phyloP scores from a whole-genome alignment of 2,797 vertebrate genomes.

The Acanthiza pusilla region DNA sequence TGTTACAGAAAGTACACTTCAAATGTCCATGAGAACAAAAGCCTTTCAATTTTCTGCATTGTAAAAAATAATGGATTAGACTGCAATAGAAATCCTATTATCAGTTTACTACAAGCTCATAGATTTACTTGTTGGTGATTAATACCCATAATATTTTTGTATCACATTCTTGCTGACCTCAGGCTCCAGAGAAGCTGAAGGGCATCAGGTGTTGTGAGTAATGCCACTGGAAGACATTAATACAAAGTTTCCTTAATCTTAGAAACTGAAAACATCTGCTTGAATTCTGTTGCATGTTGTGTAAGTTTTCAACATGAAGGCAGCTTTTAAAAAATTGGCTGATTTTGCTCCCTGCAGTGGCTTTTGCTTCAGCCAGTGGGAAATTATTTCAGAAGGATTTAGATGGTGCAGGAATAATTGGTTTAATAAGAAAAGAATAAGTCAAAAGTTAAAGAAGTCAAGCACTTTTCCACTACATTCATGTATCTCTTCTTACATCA shows the following conservation, averaged over 20 bases:
- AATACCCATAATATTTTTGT: background rate
- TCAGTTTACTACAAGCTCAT: background rate
- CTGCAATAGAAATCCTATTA: background rate
- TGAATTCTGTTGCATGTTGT: background rate
- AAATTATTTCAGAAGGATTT: background rate
- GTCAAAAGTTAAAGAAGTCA: background rate
- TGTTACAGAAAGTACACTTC: background rate
- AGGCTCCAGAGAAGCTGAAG: background rate
- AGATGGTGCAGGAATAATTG: background rate
- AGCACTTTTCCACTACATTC: background rate
- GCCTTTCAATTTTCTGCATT: background rate
- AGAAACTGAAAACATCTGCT: slow-evolving; percentile 2
- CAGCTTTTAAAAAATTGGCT: background rate
- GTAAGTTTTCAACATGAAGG: background rate
- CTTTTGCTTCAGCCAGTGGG: background rate
- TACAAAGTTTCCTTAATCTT: slow-evolving; percentile 3
- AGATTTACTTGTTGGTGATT: background rate
- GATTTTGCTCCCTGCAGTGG: background rate
- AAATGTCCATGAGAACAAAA: background rate
- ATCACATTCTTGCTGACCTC: background rate
- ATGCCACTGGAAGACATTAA: background rate
- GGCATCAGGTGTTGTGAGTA: background rate
- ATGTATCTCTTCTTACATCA: background rate
- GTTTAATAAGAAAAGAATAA: background rate
- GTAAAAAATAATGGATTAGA: background rate